phyloP scores from a whole-genome alignment of 2,888 invertebrate genomes.

The Chloroclysta siterata region DNA sequence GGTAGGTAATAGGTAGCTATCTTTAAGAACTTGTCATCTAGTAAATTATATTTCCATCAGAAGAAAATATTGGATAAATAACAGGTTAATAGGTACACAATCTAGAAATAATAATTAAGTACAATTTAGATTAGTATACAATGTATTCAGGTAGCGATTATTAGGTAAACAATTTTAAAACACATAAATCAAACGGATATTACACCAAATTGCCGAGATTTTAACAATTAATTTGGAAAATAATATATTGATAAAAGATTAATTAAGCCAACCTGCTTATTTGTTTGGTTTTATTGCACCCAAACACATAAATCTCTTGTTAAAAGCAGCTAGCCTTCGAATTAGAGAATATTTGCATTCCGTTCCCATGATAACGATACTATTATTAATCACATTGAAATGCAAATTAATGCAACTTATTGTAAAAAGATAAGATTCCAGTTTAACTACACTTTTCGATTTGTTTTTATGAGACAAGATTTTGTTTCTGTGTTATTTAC shows the following conservation, averaged over 20 bases:
- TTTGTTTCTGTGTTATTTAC: constrained; percentile 1
- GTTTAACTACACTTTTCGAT: constrained; percentile 47
- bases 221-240: constrained; percentile 23
- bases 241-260: constrained; percentile 18
- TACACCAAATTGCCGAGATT: constrained; percentile 9
- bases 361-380: constrained; percentile 67
- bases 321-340: constrained; percentile 64
- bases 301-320: constrained; percentile 47
- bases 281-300: constrained; percentile 34
- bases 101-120: too few relatives aligned
- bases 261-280: constrained; percentile 24
- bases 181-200: constrained; percentile 5
- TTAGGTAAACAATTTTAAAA: constrained; percentile 1
- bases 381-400: constrained; percentile 61
- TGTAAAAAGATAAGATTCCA: constrained; percentile 60
- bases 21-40: background rate
- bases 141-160: too few relatives aligned
- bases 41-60: background rate
- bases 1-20: background rate
- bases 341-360: constrained; percentile 65
- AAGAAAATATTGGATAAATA: background rate
- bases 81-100: too few relatives aligned
- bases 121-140: too few relatives aligned
- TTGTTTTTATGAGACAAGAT: constrained; percentile 24
- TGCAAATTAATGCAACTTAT: constrained; percentile 69